phyloP scores from a whole-genome alignment of 1,140 invertebrate species.

The Lucilia cuprina region DNA sequence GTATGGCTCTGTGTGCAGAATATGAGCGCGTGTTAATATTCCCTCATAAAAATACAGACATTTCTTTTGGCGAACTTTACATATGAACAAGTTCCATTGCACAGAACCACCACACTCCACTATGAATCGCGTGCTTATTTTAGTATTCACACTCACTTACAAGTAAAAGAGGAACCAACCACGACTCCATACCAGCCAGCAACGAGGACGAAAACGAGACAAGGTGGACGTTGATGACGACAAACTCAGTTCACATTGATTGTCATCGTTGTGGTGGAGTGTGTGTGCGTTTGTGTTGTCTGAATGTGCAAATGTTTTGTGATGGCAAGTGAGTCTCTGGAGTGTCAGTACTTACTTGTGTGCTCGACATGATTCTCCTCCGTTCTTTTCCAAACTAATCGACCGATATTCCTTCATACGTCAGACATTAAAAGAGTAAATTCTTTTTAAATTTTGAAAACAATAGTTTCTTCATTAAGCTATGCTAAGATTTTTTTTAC shows the following conservation, averaged over 20 bases:
- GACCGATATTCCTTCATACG: no score
- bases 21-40: constrained; percentile 23
- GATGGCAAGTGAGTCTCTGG: constrained; percentile 21
- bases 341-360: constrained; percentile 3
- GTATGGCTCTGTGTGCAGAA: neutral
- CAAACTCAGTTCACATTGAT: neutral
- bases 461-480: no score
- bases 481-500: no score
- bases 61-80: neutral
- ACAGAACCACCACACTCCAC: neutral
- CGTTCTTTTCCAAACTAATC: no score
- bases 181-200: neutral
- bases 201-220: neutral
- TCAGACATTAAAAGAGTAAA: no score
- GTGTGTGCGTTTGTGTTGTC: neutral
- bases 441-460: no score
- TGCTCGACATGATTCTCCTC: neutral
- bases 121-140: constrained; percentile 11
- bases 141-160: neutral
- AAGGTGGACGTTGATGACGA: neutral
- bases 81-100: neutral
- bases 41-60: neutral
- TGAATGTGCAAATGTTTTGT: neutral
- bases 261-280: neutral
- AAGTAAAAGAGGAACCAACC: neutral